Evolutionary conservation across 2,888 invertebrate species (phyloP).

Genomic region (Merodon equestris): DNA sequence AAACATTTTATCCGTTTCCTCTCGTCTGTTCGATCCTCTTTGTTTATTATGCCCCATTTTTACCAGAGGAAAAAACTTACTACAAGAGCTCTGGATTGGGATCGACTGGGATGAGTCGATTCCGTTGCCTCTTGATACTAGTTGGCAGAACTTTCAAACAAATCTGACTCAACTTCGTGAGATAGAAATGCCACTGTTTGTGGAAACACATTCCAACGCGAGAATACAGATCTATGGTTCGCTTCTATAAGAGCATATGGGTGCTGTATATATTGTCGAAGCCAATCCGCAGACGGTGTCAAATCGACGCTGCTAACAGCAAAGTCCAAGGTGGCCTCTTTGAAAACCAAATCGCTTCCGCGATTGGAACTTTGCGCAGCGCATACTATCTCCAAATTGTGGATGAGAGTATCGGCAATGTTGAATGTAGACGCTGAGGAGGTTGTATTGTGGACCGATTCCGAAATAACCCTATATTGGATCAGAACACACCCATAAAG

Average conservation of each 20-base stretch:
- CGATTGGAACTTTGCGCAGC: constrained; percentile 52
- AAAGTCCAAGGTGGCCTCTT: constrained; percentile 54
- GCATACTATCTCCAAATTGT: too few relatives aligned
- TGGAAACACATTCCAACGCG: constrained; percentile 20
- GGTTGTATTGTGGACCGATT: constrained; percentile 37
- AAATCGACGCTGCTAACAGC: constrained; percentile 41
- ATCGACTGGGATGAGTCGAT: constrained; percentile 55
- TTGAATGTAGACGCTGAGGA: constrained; percentile 29
- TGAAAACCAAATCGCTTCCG: constrained; percentile 43
- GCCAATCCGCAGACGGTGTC: constrained; percentile 18
- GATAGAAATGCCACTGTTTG: constrained; percentile 31
- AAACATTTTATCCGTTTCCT: constrained; percentile 34
- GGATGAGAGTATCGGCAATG: constrained; percentile 23
- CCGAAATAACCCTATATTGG: constrained; percentile 44
- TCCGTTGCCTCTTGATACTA: constrained; percentile 33
- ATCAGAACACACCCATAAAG: constrained; percentile 28
- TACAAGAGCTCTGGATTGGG: constrained; percentile 34
- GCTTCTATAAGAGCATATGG: constrained; percentile 55
- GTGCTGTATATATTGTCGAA: constrained; percentile 41
- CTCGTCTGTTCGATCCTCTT: constrained; percentile 38
- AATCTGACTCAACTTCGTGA: constrained; percentile 24
- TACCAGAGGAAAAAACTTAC: constrained; percentile 28
- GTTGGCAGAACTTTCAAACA: constrained; percentile 27
- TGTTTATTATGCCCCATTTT: constrained; percentile 33
- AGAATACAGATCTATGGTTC: constrained; percentile 46